Base-by-base conservation (phyloP, 2,797 vertebrate genomes). In the Oreonectes daqikongensis region DNA sequence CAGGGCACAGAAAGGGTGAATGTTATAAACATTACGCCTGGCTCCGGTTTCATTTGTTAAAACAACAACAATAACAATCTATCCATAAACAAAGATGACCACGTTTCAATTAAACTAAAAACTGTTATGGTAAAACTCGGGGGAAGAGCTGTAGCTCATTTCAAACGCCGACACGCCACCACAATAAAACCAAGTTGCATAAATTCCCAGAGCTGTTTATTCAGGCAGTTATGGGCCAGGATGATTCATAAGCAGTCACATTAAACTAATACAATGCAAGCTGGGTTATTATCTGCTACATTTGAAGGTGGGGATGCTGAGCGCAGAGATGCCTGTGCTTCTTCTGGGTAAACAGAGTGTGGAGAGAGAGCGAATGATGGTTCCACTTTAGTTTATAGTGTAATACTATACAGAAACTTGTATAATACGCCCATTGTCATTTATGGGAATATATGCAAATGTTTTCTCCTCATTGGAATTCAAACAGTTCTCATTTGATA, bases 191-290 rank as follows among this genome's bases (percentile, higher is more conserved):
- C 14, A 80, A 83, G 82, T 73, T 84, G 84, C 79, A 86, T 89
- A 91, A 91, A 91, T 91, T 89, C 88, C 86, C 86, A 77, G 86
- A 86, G 89, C 87, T 87, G 87, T 89, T 91, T 90, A 88, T 91
- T 89, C 87, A 85, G 89, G 91, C 90, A 90, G 89, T 93, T 91
- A 92, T 85, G 87, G 90, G 87, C 86, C 83, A 79, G 80, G 81
- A 85, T 92, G 90, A 91, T 92, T 92, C 91, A 92, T 90, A 86
- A 84, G 87, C 84, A 85, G 89, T 87, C 89, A 90, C 87, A 86
- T 85, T 87, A 70, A 20, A 83, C 87, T 88, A 90, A 90, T 89
- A 86, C 88, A 87, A 84, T 40, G 66, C 28, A 32, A 60, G 78
- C 68, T 65, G 77, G 63, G 35, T 78, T 80, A 82, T 77, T 80